phyloP scores from a whole-genome alignment of 2,797 vertebrate species.

The Pipistrellus pygmaeus region DNA sequence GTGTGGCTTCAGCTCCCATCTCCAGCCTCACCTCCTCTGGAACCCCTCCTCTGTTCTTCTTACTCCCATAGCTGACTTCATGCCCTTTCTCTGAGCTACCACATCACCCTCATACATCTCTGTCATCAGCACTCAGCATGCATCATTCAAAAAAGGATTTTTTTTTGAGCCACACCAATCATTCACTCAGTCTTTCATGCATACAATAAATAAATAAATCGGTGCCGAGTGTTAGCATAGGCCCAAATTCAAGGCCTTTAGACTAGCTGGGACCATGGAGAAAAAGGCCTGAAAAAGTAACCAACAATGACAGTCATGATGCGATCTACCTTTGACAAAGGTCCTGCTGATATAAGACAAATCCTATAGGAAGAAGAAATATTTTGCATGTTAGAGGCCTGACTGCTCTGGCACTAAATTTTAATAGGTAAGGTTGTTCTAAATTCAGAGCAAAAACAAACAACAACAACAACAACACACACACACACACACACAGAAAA shows the following conservation, averaged over 20 bases:
- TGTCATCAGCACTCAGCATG: neutral
- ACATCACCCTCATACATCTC: neutral
- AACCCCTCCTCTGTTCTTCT: neutral
- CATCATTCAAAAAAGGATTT: neutral
- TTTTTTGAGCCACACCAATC: neutral
- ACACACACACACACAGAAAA: no score
- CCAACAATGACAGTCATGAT: neutral
- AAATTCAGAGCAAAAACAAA: neutral
- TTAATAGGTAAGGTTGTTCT: constrained; percentile 2
- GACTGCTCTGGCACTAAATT: neutral
- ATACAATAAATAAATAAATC: neutral
- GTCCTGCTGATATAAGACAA: neutral
- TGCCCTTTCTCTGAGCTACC: neutral
- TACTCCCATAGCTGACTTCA: neutral
- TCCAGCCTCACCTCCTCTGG: neutral
- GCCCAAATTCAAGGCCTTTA: neutral
- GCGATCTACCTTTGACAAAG: neutral
- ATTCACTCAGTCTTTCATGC: neutral
- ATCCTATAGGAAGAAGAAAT: constrained; percentile 19
- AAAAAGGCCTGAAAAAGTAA: constrained; percentile 29
- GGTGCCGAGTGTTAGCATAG: neutral
- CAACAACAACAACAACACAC: no score
- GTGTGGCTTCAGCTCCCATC: neutral
- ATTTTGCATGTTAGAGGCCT: neutral
- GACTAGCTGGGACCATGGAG: neutral